phyloP scores from a whole-genome alignment of 1,140 invertebrate species.

The Zaprionus tsacasi region DNA sequence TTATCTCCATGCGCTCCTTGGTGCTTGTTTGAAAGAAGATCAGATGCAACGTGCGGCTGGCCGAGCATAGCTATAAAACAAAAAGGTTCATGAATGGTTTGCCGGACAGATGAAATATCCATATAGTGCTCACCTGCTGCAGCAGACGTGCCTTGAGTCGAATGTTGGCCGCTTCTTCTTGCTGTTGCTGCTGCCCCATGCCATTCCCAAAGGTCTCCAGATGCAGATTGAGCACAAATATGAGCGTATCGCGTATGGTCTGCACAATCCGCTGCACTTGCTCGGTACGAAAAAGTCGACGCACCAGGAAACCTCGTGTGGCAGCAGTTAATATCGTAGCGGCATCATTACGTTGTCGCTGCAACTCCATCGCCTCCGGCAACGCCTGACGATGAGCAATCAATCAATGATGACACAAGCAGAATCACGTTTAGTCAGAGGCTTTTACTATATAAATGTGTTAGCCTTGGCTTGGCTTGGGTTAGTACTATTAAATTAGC shows the following conservation, averaged over 20 bases:
- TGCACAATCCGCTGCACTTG: slow-evolving; percentile 91
- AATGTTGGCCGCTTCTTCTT: slow-evolving; percentile 87
- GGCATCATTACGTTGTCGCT: slow-evolving; percentile 85
- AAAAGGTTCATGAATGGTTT: too few relatives aligned
- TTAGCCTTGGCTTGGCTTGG: slow-evolving; percentile 31
- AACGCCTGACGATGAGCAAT: slow-evolving; percentile 23
- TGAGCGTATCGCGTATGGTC: slow-evolving; percentile 91
- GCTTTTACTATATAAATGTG: not conserved
- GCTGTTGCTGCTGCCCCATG: slow-evolving; percentile 66
- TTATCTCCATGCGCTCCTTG: slow-evolving; percentile 87
- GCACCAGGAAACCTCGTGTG: slow-evolving; percentile 91
- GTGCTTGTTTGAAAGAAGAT: slow-evolving; percentile 85
- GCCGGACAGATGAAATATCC: not conserved
- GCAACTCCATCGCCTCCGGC: slow-evolving; percentile 23
- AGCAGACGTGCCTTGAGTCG: slow-evolving; percentile 87
- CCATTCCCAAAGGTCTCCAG: slow-evolving; percentile 84
- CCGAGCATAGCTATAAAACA: slow-evolving; percentile 86
- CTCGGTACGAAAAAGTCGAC: slow-evolving; percentile 91
- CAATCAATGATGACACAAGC: not conserved
- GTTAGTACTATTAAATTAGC: slow-evolving; percentile 28
- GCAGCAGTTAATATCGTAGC: slow-evolving; percentile 89
- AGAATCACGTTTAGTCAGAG: not conserved
- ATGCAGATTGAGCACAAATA: slow-evolving; percentile 90
- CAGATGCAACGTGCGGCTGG: slow-evolving; percentile 87
- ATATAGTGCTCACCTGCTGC: slow-evolving; percentile 85